Percentiles rank a stretch among this genome's conserved stretches.
These are phyloP conservation scores for Meleagris gallopavo DNA, from an alignment of 2,113 vertebrate species.

Conservation along the genomic window DNA sequence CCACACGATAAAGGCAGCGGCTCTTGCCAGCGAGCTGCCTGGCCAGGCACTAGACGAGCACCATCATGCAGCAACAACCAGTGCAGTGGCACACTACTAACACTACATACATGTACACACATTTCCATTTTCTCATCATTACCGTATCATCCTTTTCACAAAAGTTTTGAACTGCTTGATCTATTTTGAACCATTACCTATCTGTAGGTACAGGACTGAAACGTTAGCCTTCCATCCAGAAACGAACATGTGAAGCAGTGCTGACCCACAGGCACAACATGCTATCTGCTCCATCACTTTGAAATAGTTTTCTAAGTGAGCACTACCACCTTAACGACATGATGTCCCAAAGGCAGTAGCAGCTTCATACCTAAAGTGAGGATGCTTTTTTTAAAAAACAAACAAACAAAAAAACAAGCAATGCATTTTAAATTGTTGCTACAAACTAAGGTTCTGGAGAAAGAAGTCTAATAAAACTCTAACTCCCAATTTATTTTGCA, in stretches of 20 bases:
- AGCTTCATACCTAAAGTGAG: not conserved
- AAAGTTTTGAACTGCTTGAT: not conserved
- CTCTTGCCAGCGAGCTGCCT: too few species aligned
- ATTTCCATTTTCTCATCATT: not conserved
- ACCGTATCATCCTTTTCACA: not conserved
- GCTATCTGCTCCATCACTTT: not conserved
- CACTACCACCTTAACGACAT: not conserved
- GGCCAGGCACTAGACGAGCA: too few species aligned
- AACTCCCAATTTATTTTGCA: not conserved
- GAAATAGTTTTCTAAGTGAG: not conserved
- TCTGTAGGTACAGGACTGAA: not conserved
- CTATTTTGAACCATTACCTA: not conserved
- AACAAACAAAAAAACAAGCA: not conserved
- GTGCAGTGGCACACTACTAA: too few species aligned
- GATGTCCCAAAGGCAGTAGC: not conserved
- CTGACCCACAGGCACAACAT: not conserved
- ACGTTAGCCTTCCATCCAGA: not conserved
- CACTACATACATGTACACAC: too few species aligned
- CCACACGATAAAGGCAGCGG: too few species aligned
- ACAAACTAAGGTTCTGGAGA: not conserved
- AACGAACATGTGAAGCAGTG: not conserved
- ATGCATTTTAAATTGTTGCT: not conserved
- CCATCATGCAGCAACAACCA: too few species aligned
- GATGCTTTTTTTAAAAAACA: too few species aligned
- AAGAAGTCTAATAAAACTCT: not conserved